Evolutionary conservation across 1,140 invertebrate species (phyloP).

Genomic region (Caerostris extrusa): DNA sequence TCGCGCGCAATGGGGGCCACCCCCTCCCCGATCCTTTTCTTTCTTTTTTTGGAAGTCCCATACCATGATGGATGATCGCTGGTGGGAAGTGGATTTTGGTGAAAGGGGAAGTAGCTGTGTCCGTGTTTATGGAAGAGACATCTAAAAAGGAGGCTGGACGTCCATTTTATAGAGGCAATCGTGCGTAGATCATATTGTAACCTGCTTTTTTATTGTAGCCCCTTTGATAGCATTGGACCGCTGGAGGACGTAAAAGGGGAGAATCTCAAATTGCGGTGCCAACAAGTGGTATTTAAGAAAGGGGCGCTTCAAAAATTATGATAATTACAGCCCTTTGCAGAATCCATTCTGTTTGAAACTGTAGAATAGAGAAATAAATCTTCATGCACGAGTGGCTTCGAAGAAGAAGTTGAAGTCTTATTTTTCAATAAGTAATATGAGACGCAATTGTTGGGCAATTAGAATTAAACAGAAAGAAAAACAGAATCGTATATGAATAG

Average conservation of each 20-base stretch:
- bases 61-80: slow-evolving; percentile 61
- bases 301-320: neutral
- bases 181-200: slow-evolving; percentile 73
- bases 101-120: slow-evolving; percentile 68
- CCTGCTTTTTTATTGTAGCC: slow-evolving; percentile 44
- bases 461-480: too few relatives aligned
- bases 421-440: too few relatives aligned
- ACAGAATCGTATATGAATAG: too few relatives aligned
- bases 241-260: neutral
- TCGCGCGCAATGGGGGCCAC: slow-evolving; percentile 30
- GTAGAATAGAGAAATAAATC: neutral
- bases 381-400: too few relatives aligned
- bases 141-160: slow-evolving; percentile 71
- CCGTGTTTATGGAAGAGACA: slow-evolving; percentile 73
- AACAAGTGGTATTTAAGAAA: neutral
- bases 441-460: too few relatives aligned
- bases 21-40: slow-evolving; percentile 1
- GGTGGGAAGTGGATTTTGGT: slow-evolving; percentile 65
- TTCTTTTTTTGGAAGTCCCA: slow-evolving; percentile 18
- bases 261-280: neutral
- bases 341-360: neutral
- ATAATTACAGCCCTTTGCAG: neutral
- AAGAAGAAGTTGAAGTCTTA: too few relatives aligned
- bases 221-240: slow-evolving; percentile 34
- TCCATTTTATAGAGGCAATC: slow-evolving; percentile 68